Evolutionary conservation across 2,888 invertebrate species (phyloP), one percentile per base, ranked within the genome.

Genomic region (Prostheceraeus crozeri): DNA sequence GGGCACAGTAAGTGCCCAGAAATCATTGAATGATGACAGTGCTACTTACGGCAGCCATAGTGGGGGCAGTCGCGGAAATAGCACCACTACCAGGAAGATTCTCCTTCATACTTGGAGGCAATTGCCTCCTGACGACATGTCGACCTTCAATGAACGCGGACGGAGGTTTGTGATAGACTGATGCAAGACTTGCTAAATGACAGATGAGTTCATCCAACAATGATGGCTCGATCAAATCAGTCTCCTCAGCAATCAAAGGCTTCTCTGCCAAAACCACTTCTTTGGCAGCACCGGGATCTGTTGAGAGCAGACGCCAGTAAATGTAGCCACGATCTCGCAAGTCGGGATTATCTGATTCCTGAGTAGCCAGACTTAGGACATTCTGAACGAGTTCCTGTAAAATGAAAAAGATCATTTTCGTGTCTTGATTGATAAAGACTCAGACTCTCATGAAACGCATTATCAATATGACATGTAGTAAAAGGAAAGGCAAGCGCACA

Each of bases 241-340:
- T 98, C 80, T 98, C 98, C 76, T 99, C 98, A 1, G 93, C 93
- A 73, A 98, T 99, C 57, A 99, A 81, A 1, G 98, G 98, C 72
- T 98, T 98, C 77, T 99, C 98, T 0, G 98, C 96, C 48, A 98
- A 79, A 1, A 99, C 96, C 31, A 98, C 96, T 77, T 98, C 94
- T 75, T 98, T 98, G 21, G 98, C 98, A 1, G 98, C 98, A 3
- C 91, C 94, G 0, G 98, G 98, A 80, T 99, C 98, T 0, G 98
- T 98, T 33, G 94, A 96, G 28, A 98, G 80, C 57, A 98, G 81
- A 46, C 98, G 84, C 98, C 98, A 99, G 79, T 99, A 98, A 72
- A 98, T 98, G 78, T 96, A 98, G 48, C 98, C 98, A 64, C 98
- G 85, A 76, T 98, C 98, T 62, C 98, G 81, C 35, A 98, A 81